Evolutionary conservation across 2,113 vertebrate species (phyloP), one percentile per base, ranked within the genome.

Genomic region (Theristicus caerulescens): DNA sequence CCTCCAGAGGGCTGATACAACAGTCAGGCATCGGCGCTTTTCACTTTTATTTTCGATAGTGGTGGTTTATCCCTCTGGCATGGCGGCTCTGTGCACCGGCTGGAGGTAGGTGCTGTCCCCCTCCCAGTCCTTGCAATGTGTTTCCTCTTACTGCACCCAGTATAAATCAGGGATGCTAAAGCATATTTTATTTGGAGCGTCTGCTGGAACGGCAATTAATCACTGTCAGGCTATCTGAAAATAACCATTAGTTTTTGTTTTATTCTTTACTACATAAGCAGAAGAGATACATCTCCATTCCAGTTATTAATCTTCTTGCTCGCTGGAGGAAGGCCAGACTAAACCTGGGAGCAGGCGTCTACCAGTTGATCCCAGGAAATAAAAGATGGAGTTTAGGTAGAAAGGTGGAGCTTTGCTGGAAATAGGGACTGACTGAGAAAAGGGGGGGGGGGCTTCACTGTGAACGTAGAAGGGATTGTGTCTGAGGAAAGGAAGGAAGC

Each of bases 171-270:
- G 52, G 61, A 88, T 29, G 71, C 69, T 62, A 13, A 70, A 89
- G 49, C 57, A 16, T 85, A 82, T 82, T 97, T 96, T 79, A 83
- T 77, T 77, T 90, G 92, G 88, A 96, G 69, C n/a, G 6, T 91
- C 93, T 95, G 90, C 69, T 92, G 86, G 71, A 93, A 59, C 51
- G 73, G 89, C 67, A 78, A 92, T 97, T 95, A 88, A 82, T 97
- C 97, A 95, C 51, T 95, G 95, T 81, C 84, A 59, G 77, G 52
- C 72, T 86, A 54, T 73, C 93, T 92, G 95, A 71, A 83, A 94
- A 88, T 82, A 57, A 54, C 78, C 91, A 91, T 95, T 91, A 21
- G 16, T 84, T 93, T 83, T 54, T 72, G 64, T 16, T 84, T 69
- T 83, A 59, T 88, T 94, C 79, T 76, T 74, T 52, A 54, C 59